These are phyloP conservation scores for Catharus fuscescens DNA, from an alignment of 2,113 vertebrate species.

Conservation along the genomic window DNA sequence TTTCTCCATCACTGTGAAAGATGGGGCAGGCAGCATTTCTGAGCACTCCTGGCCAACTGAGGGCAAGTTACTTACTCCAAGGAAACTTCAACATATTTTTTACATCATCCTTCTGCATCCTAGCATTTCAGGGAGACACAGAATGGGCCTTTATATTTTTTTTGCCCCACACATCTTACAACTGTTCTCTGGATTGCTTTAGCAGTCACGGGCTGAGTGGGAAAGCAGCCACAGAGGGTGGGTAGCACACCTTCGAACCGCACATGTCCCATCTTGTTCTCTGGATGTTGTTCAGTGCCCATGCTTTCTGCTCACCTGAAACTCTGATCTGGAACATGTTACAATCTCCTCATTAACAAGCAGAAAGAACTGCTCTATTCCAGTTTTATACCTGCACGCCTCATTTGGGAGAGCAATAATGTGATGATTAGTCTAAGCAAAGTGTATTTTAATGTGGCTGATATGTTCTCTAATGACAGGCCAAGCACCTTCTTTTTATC, in stretches of 20 bases:
- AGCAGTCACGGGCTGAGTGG: accelerated
- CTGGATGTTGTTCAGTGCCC: not conserved
- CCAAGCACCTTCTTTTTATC: not conserved
- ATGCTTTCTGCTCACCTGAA: not conserved
- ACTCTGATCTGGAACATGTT: not conserved
- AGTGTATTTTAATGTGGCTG: not conserved
- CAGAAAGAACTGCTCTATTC: not conserved
- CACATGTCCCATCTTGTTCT: not conserved
- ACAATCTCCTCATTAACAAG: not conserved
- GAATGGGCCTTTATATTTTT: accelerated
- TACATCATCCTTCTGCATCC: not conserved
- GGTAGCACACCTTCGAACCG: not conserved
- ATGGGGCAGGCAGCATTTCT: not conserved
- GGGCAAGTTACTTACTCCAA: not conserved
- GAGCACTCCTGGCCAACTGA: not conserved
- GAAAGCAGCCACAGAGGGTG: accelerated
- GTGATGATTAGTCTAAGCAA: not conserved
- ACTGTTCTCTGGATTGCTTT: not conserved
- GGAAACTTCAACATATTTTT: not conserved
- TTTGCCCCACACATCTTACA: accelerated
- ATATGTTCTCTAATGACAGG: not conserved
- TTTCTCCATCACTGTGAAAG: not conserved
- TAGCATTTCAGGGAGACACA: not conserved
- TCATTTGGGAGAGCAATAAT: not conserved
- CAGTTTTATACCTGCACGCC: not conserved